Conservation (phyloP, 2,113 vertebrate species). For the Oryzias melastigma region DNA sequence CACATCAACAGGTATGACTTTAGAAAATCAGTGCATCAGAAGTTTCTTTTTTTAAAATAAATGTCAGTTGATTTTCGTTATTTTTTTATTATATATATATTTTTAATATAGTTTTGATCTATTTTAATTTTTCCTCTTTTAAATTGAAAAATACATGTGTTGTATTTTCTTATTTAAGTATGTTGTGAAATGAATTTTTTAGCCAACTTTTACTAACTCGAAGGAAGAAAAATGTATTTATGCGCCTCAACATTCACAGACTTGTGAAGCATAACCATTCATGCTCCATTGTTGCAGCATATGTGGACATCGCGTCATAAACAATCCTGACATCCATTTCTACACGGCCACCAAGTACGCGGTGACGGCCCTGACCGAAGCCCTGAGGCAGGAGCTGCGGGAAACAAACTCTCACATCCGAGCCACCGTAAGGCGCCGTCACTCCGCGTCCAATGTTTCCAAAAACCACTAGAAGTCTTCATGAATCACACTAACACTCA, state of each 20-base stretch:
- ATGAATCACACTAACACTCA: not conserved
- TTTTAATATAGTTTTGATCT: no score
- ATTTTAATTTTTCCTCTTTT: no score
- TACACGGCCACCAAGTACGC: slow-evolving; percentile 87
- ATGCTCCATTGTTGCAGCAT: slow-evolving; percentile 73
- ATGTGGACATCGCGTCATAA: slow-evolving; percentile 80
- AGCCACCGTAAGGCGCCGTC: slow-evolving; percentile 79
- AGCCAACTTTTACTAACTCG: no score
- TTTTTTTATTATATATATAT: no score
- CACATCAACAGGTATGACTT: slow-evolving; percentile 85
- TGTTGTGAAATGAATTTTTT: no score
- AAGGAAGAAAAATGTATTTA: no score
- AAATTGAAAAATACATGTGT: no score
- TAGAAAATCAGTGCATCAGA: not conserved
- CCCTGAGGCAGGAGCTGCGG: slow-evolving; percentile 84
- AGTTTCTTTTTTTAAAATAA: no score
- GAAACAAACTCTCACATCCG: slow-evolving; percentile 85
- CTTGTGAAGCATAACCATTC: not conserved
- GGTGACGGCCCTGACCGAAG: slow-evolving; percentile 86
- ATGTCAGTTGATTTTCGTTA: no score
- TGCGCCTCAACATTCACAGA: no score
- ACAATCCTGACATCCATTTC: slow-evolving; percentile 76
- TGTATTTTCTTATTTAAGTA: no score
- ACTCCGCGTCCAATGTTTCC: not conserved
- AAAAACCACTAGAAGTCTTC: no score